Base-by-base conservation (phyloP, 1,140 invertebrate genomes). In the Brachionus plicatilis region DNA sequence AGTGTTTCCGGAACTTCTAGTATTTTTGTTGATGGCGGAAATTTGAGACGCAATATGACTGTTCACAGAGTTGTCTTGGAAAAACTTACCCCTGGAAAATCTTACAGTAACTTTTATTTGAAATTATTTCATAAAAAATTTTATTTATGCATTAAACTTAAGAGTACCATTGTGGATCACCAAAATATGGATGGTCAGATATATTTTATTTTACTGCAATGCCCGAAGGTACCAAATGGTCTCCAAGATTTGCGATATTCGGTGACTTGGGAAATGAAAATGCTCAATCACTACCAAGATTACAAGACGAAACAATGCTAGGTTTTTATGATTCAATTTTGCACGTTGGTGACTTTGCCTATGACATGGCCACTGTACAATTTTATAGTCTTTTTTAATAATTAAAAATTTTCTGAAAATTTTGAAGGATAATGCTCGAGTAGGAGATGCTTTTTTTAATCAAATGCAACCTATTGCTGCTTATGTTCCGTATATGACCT, bases 201-300 rank as follows among this genome's bases (percentile, higher is more conserved):
- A 50, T 92, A 83, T 96, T 94, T 89, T 93, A 89, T 86, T 94
- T 96, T 88, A 92, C 90, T 84, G 94, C 94, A 0, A 86, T 88
- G 45, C 90, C 91, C 14, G 92, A 92, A 0, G 91, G 91, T 56
- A 88, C 92, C 65, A 86, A 92, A 33, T 97, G 95, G 95, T 91
- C 92, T 56, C 94, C 95, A 0, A 89, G 92, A 7, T 89, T 97
- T 56, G 94, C 94, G 17, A 92, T 97, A 84, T 97, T 93, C 88
- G 96, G 95, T 0, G 95, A 97, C 89, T 93, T 97, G 93, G 95
- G 95, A 3, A 95, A 94, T 89, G 93, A 92, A 86, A 96, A 97
- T 91, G 94, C 94, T 27, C 88, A 89, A 60, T 95, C 95, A n/a
- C 90, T 96, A 50, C 91, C 92, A 0, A 90, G 93, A 68, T 89